phyloP scores from a whole-genome alignment of 2,888 invertebrate genomes.

The Smittia aterrima region DNA sequence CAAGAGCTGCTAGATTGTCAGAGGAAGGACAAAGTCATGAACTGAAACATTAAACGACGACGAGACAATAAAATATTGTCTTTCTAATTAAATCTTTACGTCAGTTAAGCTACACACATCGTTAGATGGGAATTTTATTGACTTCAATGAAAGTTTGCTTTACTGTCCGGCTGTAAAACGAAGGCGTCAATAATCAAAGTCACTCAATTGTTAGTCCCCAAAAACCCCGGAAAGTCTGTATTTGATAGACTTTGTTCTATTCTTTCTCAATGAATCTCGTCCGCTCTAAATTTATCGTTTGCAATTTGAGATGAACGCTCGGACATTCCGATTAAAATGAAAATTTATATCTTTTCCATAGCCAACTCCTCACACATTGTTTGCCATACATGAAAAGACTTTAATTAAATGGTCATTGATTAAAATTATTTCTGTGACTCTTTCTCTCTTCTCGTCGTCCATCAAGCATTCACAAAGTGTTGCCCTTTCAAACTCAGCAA shows the following conservation, averaged over 20 bases:
- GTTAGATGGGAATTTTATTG: conserved; percentile 25
- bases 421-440: conserved; percentile 10
- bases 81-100: conserved; percentile 37
- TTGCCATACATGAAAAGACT: conserved; percentile 21
- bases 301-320: conserved; percentile 26
- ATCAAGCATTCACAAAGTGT: background rate
- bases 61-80: conserved; percentile 16
- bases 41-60: background rate
- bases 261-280: background rate
- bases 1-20: no score
- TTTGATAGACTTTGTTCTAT: conserved; percentile 9
- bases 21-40: no score
- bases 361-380: background rate
- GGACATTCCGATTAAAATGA: conserved; percentile 18
- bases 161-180: conserved; percentile 24
- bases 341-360: conserved; percentile 24
- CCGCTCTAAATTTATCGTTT: conserved; percentile 19
- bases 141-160: conserved; percentile 27
- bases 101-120: background rate
- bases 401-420: conserved; percentile 39
- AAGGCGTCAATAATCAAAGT: conserved; percentile 39
- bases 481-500: no score
- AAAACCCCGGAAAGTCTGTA: background rate
- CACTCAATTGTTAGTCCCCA: background rate
- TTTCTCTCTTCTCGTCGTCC: background rate